Evolutionary conservation across 1,140 invertebrate genomes (phyloP).

Genomic region (Thalassaphorura encarpata): DNA sequence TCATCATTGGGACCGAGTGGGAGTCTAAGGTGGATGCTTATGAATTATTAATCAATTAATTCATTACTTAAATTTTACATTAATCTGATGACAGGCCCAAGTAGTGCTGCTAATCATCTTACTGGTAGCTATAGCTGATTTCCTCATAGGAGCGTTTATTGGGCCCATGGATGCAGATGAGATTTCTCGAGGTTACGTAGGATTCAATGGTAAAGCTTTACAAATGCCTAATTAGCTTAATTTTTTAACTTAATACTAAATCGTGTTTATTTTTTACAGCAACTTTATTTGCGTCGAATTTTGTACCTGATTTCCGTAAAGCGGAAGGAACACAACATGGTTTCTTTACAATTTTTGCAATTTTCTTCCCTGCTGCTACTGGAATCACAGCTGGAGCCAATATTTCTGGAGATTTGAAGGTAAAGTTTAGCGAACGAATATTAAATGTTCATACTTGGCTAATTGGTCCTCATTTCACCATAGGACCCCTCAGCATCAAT

Average conservation of each 20-base stretch:
- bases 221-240: background rate
- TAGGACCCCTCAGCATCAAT: constrained; percentile 85
- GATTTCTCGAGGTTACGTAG: constrained; percentile 45
- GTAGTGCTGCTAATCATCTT: constrained; percentile 48
- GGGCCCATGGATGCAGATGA: constrained; percentile 42
- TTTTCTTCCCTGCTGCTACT: constrained; percentile 36
- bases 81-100: constrained; percentile 51
- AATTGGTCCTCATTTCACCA: no score
- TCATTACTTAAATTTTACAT: no score
- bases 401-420: constrained; percentile 86
- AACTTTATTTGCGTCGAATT: constrained; percentile 40
- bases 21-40: background rate
- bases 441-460: no score
- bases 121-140: constrained; percentile 48
- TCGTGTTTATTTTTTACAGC: constrained; percentile 26
- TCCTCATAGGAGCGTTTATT: constrained; percentile 47
- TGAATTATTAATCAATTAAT: no score
- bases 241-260: constrained; percentile 4
- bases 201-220: constrained; percentile 41
- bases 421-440: constrained; percentile 40
- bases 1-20: background rate
- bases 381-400: constrained; percentile 49
- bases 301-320: constrained; percentile 38
- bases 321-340: constrained; percentile 33
- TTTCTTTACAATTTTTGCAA: constrained; percentile 52